These are phyloP conservation scores for Chrysomela aeneicollis DNA, from an alignment of 2,888 invertebrate species.

Conservation along the genomic window DNA sequence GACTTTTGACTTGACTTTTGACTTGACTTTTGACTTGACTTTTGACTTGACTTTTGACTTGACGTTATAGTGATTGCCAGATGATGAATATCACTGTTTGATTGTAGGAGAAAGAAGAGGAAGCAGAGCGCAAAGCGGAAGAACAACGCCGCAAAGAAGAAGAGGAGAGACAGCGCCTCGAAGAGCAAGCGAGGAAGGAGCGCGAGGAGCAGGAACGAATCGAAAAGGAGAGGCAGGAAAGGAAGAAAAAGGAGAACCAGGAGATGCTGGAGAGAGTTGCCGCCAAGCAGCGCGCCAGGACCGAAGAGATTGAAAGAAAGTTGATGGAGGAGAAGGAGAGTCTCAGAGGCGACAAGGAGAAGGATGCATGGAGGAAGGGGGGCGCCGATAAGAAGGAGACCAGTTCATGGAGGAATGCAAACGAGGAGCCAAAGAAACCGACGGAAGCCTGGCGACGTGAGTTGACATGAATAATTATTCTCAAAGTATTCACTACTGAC, in stretches of 20 bases:
- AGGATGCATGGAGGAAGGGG: slow-evolving; percentile 8
- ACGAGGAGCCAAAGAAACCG: slow-evolving; percentile 25
- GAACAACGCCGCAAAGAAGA: slow-evolving; percentile 67
- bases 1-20: no score
- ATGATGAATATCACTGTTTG: no score
- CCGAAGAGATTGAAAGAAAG: slow-evolving; percentile 68
- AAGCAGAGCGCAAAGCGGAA: slow-evolving; percentile 71
- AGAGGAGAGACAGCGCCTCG: slow-evolving; percentile 63
- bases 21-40: no score
- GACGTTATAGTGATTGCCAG: no score
- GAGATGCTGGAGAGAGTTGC: slow-evolving; percentile 73
- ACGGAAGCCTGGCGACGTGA: slow-evolving; percentile 30
- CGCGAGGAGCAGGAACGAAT: slow-evolving; percentile 67
- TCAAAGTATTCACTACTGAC: no score
- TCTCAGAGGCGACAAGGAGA: slow-evolving; percentile 27
- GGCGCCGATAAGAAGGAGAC: slow-evolving; percentile 25
- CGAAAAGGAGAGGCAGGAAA: slow-evolving; percentile 69
- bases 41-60: no score
- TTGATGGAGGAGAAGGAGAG: slow-evolving; percentile 38
- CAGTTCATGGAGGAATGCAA: slow-evolving; percentile 36
- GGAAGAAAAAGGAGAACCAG: slow-evolving; percentile 67
- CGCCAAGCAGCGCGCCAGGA: slow-evolving; percentile 72
- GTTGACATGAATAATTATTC: slow-evolving; percentile 9
- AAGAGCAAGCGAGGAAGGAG: slow-evolving; percentile 63
- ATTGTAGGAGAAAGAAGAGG: slow-evolving; percentile 77